Conservation (phyloP, 2,888 invertebrate genomes). For the Odontomyia ornata region DNA sequence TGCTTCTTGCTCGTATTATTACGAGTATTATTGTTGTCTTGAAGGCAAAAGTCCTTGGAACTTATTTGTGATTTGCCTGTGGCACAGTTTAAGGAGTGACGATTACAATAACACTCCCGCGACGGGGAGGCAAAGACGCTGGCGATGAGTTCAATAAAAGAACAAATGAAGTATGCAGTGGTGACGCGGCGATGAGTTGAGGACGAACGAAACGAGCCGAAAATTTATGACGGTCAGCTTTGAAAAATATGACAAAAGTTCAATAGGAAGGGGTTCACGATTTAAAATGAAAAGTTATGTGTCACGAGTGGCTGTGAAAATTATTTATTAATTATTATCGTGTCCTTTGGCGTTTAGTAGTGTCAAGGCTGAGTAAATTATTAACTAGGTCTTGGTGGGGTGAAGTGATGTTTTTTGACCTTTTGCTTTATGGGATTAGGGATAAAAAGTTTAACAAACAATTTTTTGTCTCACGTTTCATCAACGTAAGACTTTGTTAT, state of each 20-base stretch:
- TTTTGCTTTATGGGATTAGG: too few relatives aligned
- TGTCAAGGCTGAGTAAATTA: not conserved
- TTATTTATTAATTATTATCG: slow-evolving; percentile 21
- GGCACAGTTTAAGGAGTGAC: not conserved
- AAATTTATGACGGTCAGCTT: slow-evolving; percentile 16
- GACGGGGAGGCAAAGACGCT: too few relatives aligned
- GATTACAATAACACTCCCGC: not conserved
- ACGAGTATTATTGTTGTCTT: not conserved
- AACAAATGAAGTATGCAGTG: not conserved
- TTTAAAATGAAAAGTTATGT: not conserved
- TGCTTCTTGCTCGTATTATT: not conserved
- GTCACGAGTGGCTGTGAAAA: not conserved
- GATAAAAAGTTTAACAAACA: too few relatives aligned
- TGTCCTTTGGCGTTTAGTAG: not conserved
- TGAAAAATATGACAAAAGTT: too few relatives aligned
- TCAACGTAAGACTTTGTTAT: too few relatives aligned
- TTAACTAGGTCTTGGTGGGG: not conserved
- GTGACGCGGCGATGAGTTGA: too few relatives aligned
- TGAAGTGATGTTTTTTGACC: too few relatives aligned
- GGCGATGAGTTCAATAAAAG: not conserved
- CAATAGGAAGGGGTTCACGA: too few relatives aligned
- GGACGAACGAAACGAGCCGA: not conserved
- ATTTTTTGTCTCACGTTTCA: too few relatives aligned
- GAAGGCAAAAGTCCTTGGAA: not conserved
- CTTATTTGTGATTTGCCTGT: not conserved